phyloP scores from a whole-genome alignment of 2,888 invertebrate genomes.

The Zaprionus lineosus region DNA sequence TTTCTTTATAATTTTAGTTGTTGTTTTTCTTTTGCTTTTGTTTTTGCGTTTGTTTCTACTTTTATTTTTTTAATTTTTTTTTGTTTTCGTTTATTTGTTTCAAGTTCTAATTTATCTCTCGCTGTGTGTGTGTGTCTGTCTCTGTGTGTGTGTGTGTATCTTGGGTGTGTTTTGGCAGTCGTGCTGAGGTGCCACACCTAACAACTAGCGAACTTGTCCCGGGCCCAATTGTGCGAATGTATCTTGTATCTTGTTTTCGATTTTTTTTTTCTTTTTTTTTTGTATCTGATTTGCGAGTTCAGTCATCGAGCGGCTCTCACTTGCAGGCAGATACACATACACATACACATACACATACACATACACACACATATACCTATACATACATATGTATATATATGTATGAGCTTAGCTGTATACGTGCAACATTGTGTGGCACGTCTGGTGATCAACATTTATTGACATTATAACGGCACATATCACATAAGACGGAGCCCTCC shows the following conservation, averaged over 20 bases:
- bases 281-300: slow-evolving; percentile 17
- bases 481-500: slow-evolving; percentile 4
- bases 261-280: slow-evolving; percentile 2
- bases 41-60: slow-evolving; percentile 35
- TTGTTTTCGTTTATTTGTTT: slow-evolving; percentile 67
- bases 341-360: background rate
- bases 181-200: slow-evolving; percentile 63
- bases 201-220: slow-evolving; percentile 35
- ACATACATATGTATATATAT: background rate
- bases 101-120: slow-evolving; percentile 73
- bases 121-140: slow-evolving; percentile 16
- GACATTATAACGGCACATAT: slow-evolving; percentile 60
- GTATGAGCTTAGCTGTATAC: background rate
- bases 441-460: slow-evolving; percentile 72
- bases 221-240: slow-evolving; percentile 37
- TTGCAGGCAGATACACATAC: background rate
- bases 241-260: slow-evolving; percentile 19
- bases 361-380: background rate
- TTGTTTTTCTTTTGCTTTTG: slow-evolving; percentile 40
- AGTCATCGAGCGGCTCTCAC: slow-evolving; percentile 30
- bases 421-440: slow-evolving; percentile 44
- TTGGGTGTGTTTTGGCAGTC: slow-evolving; percentile 51
- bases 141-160: slow-evolving; percentile 11
- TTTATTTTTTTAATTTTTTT: slow-evolving; percentile 68
- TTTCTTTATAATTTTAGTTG: no score